Conservation (phyloP, 2,113 vertebrate genomes). For the Sardina pilchardus region DNA sequence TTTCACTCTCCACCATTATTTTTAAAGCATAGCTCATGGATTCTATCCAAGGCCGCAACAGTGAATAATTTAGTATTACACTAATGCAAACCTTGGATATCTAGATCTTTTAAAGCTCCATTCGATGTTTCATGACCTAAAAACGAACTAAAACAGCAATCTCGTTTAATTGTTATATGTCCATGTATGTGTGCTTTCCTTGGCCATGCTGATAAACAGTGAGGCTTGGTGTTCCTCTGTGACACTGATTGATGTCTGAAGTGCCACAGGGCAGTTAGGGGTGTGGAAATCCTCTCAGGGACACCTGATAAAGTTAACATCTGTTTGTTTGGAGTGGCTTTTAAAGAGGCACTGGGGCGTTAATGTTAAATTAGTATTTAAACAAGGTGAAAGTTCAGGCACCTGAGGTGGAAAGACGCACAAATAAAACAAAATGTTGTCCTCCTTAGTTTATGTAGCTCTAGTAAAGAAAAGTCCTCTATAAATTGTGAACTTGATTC, state of each 20-base stretch:
- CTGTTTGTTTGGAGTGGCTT: slow-evolving; percentile 23
- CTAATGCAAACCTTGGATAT: background rate
- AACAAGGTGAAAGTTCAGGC: slow-evolving; percentile 27
- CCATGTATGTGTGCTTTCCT: background rate
- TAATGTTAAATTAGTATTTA: slow-evolving; percentile 36
- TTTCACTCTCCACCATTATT: background rate
- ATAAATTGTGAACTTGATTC: background rate
- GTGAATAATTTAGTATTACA: background rate
- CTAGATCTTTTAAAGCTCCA: background rate
- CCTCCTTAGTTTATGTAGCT: background rate
- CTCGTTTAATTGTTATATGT: background rate
- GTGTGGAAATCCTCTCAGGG: background rate
- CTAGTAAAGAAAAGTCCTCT: background rate
- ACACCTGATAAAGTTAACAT: slow-evolving; percentile 8
- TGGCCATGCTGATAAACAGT: background rate
- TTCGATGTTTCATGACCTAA: background rate
- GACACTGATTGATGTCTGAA: slow-evolving; percentile 13
- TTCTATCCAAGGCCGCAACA: background rate
- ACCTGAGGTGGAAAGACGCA: slow-evolving; percentile 23
- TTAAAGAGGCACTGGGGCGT: slow-evolving; percentile 32
- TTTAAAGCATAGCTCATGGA: background rate
- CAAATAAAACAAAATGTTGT: background rate
- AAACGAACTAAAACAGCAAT: background rate
- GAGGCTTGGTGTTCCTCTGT: background rate
- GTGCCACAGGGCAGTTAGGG: background rate